These are phyloP conservation scores for Rhopalosiphum maidis DNA, from an alignment of 1,140 invertebrate species.

Conservation along the genomic window DNA sequence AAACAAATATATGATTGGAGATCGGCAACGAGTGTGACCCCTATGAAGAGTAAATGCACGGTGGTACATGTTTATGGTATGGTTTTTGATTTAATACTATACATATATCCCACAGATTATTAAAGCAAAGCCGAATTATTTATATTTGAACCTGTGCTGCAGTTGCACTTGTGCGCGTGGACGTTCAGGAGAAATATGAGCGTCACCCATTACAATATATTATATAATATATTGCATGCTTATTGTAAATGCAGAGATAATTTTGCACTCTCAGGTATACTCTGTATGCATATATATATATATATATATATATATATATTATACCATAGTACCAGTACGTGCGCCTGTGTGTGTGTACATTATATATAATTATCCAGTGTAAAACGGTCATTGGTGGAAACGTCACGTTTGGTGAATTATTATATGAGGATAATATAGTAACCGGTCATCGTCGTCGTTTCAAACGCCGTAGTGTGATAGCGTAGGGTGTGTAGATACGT, in stretches of 20 bases:
- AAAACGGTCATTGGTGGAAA: constrained; percentile 6
- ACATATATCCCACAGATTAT: not conserved
- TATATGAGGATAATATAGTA: not conserved
- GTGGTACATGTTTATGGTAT: not conserved
- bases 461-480: not conserved
- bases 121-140: not conserved
- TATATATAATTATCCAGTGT: not conserved
- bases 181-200: not conserved
- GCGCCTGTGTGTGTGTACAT: not conserved
- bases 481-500: not conserved
- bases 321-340: not conserved
- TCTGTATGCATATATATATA: too few relatives aligned
- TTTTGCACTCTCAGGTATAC: not conserved
- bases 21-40: not conserved
- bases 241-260: not conserved
- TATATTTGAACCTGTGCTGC: not conserved
- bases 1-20: not conserved
- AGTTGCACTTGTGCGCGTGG: not conserved
- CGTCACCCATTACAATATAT: not conserved
- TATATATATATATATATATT: not conserved
- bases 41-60: not conserved
- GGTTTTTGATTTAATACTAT: not conserved
- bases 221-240: not conserved
- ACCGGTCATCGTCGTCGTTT: not conserved
- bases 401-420: constrained; percentile 17